Evolutionary conservation across 2,113 vertebrate genomes (phyloP).

Genomic region (Struthio camelus): DNA sequence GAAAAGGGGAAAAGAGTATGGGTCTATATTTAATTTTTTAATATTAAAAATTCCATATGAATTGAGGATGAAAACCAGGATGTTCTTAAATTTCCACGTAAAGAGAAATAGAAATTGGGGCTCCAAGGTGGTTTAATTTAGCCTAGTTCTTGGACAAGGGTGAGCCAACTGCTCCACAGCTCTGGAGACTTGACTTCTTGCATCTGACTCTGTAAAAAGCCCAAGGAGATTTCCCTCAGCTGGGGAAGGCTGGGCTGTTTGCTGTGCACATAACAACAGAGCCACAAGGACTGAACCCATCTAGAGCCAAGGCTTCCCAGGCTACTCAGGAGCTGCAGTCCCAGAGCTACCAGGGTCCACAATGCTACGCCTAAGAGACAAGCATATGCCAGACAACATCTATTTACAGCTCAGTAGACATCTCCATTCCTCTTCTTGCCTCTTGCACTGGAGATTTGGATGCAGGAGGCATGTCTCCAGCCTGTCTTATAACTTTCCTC

Average conservation of each 20-base stretch:
- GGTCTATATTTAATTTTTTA: neutral
- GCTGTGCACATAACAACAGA: neutral
- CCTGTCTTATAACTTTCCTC: neutral
- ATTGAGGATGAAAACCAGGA: neutral
- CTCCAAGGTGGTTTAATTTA: neutral
- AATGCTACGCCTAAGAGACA: neutral
- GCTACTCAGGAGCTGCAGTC: neutral
- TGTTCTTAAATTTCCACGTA: neutral
- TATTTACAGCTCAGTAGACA: neutral
- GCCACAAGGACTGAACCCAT: neutral
- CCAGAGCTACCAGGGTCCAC: neutral
- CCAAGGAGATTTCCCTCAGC: neutral
- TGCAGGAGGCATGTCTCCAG: neutral
- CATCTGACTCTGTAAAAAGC: neutral
- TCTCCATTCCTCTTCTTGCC: neutral
- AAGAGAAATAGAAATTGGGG: neutral
- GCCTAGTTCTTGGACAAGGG: neutral
- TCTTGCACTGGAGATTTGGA: neutral
- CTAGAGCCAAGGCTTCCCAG: fast-evolving
- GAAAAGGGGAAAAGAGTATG: neutral
- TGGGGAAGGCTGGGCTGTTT: neutral
- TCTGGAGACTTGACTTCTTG: neutral
- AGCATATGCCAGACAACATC: no score
- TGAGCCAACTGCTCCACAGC: neutral
- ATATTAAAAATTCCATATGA: neutral